Evolutionary conservation across 2,888 invertebrate genomes (phyloP), one percentile per base, ranked within the genome.

Genomic region (Pammene fasciana): DNA sequence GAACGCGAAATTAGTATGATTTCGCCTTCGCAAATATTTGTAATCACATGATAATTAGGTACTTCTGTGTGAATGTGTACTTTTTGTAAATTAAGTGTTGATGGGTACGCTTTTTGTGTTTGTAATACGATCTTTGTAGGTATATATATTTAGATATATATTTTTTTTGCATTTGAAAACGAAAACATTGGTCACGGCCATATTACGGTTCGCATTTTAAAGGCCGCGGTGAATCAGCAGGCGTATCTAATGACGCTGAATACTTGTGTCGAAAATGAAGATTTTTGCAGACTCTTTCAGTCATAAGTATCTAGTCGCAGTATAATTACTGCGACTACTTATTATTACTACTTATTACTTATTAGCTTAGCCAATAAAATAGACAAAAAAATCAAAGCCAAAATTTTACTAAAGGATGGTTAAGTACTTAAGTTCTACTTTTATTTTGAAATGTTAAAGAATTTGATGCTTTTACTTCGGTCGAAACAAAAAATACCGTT

Each of bases 121-220:
- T 26, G 54, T 11, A 3, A 9, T 14, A 14, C 16, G 14, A 55
- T 26, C 36, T 9, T 55, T 55, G 5, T 54, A 54, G 14, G 14
- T 3, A 55, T 16, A 55, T 48, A 61, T 55, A n/a, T 14, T 26
- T 1, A 26, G n/a, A n/a, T n/a, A n/a, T n/a, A n/a, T n/a, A n/a
- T n/a, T n/a, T 14, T 55, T 55, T 67, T 55, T 46, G 46, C 36
- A 43, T 43, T 67, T 34, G 50, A 60, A 67, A 36, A 60, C n/a
- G n/a, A 43, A 45, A 34, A 45, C 34, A 45, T 61, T 38, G 48
- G 61, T 50, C 38, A 50, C 36, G 48, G 46, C 0, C 34, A 36
- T 10, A 18, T 61, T 18, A 46, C 50, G 50, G 50, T 16, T 48
- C 38, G 34, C 8, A 48, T 38, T 38, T 26, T 26, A 26, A 26